Evolutionary conservation across 2,797 vertebrate species (phyloP).

Genomic region (Sarcoramphus papa): DNA sequence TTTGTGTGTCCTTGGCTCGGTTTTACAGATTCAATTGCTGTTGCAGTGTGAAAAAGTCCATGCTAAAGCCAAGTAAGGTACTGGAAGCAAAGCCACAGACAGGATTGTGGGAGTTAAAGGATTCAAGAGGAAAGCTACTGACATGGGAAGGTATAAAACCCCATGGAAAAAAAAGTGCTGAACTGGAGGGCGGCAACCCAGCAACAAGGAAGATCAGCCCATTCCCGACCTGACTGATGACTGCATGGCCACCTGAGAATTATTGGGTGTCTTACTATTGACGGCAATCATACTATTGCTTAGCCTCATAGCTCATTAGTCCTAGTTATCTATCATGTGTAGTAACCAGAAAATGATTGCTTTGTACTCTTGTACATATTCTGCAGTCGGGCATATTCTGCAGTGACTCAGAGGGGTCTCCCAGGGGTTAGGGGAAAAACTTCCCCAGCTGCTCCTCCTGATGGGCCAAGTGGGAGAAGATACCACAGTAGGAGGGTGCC

Average conservation of each 20-base stretch:
- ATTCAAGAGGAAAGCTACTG: not conserved
- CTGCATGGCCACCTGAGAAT: not conserved
- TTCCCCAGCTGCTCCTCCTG: not conserved
- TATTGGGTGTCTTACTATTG: not conserved
- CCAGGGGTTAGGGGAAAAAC: not conserved
- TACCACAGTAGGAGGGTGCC: rapidly evolving
- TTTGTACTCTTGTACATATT: not conserved
- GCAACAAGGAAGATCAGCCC: not conserved
- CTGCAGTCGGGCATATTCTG: not conserved
- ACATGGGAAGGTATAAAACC: not conserved
- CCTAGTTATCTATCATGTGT: not conserved
- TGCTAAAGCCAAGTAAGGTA: not conserved
- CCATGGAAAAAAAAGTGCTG: not conserved
- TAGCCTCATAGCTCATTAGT: not conserved
- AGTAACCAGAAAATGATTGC: not conserved
- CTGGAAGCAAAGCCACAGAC: not conserved
- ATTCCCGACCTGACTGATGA: not conserved
- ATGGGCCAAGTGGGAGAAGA: not conserved
- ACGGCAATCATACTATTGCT: not conserved
- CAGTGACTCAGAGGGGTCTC: not conserved
- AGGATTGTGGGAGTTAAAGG: not conserved
- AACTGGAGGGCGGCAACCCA: not conserved
- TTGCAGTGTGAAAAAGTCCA: not conserved
- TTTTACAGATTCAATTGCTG: not conserved
- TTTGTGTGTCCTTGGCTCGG: not conserved